Evolutionary conservation across 2,113 vertebrate genomes (phyloP).

Genomic region (Sinocyclocheilus anophthalmus): DNA sequence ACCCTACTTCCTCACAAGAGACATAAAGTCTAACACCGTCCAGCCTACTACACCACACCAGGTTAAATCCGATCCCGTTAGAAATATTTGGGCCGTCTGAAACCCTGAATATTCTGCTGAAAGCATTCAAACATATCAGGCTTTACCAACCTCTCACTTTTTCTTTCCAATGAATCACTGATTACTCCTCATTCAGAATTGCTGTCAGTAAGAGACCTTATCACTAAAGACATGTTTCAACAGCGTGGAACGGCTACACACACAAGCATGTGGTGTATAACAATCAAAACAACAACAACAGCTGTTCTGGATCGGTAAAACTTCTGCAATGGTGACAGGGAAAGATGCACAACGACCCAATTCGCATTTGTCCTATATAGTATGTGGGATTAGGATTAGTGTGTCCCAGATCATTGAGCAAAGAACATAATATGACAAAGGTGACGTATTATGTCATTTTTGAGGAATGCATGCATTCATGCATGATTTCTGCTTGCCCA

Average conservation of each 20-base stretch:
- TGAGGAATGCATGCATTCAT: not conserved
- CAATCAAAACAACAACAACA: slow-evolving; percentile 18
- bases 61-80: too few species aligned
- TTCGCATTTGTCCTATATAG: slow-evolving; percentile 20
- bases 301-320: not conserved
- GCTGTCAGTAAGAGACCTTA: slow-evolving; percentile 36
- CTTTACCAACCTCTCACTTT: slow-evolving; percentile 2
- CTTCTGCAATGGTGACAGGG: not conserved
- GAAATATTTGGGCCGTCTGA: too few species aligned
- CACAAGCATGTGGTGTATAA: not conserved
- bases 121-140: too few species aligned
- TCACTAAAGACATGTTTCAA: slow-evolving; percentile 28
- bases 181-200: slow-evolving; percentile 37
- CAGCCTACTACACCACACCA: too few species aligned
- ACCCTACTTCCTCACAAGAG: too few species aligned
- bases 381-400: slow-evolving; percentile 32
- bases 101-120: too few species aligned
- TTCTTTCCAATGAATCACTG: slow-evolving; percentile 44
- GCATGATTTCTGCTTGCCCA: not conserved
- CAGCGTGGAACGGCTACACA: not conserved
- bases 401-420: slow-evolving; percentile 15
- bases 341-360: slow-evolving; percentile 19
- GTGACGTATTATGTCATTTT: not conserved
- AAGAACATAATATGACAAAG: not conserved
- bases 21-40: too few species aligned